Base-by-base conservation (phyloP, 1,140 invertebrate genomes). In the fruit fly (Drosophila melanogaster) region DNA sequence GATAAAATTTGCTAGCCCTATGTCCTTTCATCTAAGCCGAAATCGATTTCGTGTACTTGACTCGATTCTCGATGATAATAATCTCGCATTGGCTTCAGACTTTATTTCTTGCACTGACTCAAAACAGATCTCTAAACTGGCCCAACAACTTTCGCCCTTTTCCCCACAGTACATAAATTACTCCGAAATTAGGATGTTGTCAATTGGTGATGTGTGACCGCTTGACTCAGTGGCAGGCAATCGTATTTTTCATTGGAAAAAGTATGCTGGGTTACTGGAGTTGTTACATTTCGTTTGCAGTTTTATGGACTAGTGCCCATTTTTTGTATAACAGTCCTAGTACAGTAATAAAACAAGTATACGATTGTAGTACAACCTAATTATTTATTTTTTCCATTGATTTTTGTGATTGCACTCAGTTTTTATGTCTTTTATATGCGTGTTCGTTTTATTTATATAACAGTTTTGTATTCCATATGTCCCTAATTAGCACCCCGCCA, bases 81-180 rank as follows among this genome's bases (percentile, higher is more conserved):
- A 19, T 62, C 24, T 65, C 62, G 59, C 59, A 70, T 69, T 70
- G 40, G 50, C 22, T 43, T 47, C 17, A 35, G 69, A 51, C 49
- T 57, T 70, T 41, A 70, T 51, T 66, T n/a, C 24, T 65, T 26
- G 64, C 64, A 66, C 60, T 50, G 49, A 55, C 53, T 46, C 24
- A 11, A 30, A 30, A 43, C 24, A 30, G 35, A 54, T 46, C 12
- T 19, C 37, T 14, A 1, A 55, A 46, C 60, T 65, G 35, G 43
- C 4, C 35, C 64, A 26, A 35, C 30, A 33, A 65, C 24, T 40
- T 66, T 19, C 12, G 7, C 11, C 15, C 5, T 17, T 19, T 7
- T 50, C 15, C 72, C 26, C 38, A 64, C 58, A 74, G 71, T 74
- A 70, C 57, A 66, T 64, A 49, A 2, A 30, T 7, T 7, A 49